These are phyloP conservation scores for Drosophila chauvacae DNA, from an alignment of 1,140 invertebrate species.

Conservation along the genomic window DNA sequence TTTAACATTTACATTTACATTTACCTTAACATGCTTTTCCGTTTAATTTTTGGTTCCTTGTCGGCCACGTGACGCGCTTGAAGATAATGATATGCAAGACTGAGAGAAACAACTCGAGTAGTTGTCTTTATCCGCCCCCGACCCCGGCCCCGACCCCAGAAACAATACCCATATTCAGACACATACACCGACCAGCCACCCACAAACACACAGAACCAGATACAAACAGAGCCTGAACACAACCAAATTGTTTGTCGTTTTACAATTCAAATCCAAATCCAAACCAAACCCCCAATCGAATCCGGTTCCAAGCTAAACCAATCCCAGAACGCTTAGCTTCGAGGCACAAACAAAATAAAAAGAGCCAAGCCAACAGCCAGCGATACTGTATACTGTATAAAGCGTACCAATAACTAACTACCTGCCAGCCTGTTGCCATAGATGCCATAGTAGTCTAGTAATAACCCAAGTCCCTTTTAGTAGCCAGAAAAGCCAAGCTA, in stretches of 20 bases:
- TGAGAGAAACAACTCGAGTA: conserved; percentile 63
- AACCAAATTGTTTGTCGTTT: conserved; percentile 47
- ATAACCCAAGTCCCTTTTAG: conserved; percentile 45
- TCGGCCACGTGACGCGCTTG: conserved; percentile 55
- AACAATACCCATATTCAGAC: conserved; percentile 21
- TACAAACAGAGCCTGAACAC: conserved; percentile 45
- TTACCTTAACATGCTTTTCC: conserved; percentile 46
- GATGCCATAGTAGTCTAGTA: conserved; percentile 51
- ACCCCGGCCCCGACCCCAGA: neutral
- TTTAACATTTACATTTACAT: conserved; percentile 52
- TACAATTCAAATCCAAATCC: conserved; percentile 47
- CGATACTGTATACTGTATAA: conserved; percentile 50
- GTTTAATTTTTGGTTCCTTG: conserved; percentile 53
- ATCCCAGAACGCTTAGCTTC: conserved; percentile 56
- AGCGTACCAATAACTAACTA: conserved; percentile 37
- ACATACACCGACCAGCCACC: conserved; percentile 29
- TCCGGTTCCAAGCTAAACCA: conserved; percentile 31
- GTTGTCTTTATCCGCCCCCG: conserved; percentile 35
- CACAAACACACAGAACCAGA: conserved; percentile 19
- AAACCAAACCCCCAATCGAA: conserved; percentile 34
- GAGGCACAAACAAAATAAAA: conserved; percentile 62
- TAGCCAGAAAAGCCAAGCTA: conserved; percentile 73
- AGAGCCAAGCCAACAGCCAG: conserved; percentile 46
- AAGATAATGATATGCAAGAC: conserved; percentile 63
- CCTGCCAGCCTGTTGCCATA: conserved; percentile 52